Conservation (phyloP, 2,113 vertebrate species). For the Pseudopodoces humilis region DNA sequence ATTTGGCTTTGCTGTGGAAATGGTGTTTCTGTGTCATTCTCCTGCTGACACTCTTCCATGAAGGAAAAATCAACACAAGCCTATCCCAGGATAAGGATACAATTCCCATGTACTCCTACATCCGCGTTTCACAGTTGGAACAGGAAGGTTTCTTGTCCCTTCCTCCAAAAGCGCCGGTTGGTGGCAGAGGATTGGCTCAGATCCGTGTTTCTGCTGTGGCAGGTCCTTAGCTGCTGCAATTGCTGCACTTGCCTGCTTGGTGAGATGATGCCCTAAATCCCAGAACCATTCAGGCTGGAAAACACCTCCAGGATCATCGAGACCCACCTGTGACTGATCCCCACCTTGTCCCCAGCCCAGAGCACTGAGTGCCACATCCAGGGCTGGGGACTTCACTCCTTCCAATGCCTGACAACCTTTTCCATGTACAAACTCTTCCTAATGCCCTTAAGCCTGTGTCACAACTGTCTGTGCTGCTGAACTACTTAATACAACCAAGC, state of each 20-base stretch:
- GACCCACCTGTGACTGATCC: not conserved
- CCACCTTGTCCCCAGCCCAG: not conserved
- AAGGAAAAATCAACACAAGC: not conserved
- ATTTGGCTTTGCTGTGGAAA: not conserved
- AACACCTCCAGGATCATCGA: not conserved
- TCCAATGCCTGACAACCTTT: not conserved
- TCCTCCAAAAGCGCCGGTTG: fast-evolving
- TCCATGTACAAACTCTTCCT: not conserved
- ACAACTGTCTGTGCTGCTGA: not conserved
- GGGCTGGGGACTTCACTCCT: not conserved
- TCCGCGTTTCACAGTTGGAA: not conserved
- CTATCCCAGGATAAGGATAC: not conserved
- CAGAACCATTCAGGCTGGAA: not conserved
- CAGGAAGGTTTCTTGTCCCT: not conserved
- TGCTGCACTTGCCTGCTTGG: not conserved
- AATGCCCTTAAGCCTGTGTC: not conserved
- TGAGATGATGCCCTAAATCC: not conserved
- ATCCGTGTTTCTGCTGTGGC: not conserved
- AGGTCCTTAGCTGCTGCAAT: not conserved
- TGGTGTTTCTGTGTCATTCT: not conserved
- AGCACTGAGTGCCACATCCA: not conserved
- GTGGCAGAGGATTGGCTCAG: not conserved
- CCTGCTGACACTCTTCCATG: not conserved
- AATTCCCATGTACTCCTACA: not conserved
- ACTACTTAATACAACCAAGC: not conserved